Conservation (phyloP, 2,797 vertebrate species). For the Pseudocheirus occidentalis region DNA sequence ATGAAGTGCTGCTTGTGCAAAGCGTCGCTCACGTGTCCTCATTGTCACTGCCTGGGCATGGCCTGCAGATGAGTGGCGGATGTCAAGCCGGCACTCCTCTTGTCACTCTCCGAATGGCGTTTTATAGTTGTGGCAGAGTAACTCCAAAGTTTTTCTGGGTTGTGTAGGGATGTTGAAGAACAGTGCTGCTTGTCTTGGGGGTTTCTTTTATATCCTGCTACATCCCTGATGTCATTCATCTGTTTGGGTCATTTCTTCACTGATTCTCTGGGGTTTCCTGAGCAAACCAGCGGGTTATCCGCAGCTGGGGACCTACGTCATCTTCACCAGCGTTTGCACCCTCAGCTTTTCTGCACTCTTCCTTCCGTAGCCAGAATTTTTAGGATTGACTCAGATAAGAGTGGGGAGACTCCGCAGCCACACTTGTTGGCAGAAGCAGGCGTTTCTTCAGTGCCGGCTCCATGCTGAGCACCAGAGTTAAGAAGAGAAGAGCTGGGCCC, state of each 20-base stretch:
- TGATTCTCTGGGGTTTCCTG: background rate
- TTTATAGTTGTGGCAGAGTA: background rate
- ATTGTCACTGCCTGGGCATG: background rate
- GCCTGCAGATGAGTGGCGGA: background rate
- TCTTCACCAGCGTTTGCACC: background rate
- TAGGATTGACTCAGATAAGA: background rate
- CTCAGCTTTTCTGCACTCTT: background rate
- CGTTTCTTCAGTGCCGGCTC: background rate
- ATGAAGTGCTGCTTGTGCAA: background rate
- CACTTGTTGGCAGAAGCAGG: background rate
- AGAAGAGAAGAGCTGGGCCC: fast-evolving
- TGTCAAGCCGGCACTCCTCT: background rate
- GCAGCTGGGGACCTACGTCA: background rate
- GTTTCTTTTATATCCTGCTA: background rate
- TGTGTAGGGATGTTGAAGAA: background rate
- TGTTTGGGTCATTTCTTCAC: background rate
- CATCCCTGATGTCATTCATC: background rate
- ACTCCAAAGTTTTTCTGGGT: background rate
- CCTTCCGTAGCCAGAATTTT: background rate
- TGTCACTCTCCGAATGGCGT: background rate
- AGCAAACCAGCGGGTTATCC: background rate
- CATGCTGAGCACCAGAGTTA: background rate
- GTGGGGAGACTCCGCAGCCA: background rate
- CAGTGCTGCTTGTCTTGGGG: background rate
- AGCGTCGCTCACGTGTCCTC: no score